Conservation (phyloP, 2,888 invertebrate genomes). For the Zygogramma bicolorata region DNA sequence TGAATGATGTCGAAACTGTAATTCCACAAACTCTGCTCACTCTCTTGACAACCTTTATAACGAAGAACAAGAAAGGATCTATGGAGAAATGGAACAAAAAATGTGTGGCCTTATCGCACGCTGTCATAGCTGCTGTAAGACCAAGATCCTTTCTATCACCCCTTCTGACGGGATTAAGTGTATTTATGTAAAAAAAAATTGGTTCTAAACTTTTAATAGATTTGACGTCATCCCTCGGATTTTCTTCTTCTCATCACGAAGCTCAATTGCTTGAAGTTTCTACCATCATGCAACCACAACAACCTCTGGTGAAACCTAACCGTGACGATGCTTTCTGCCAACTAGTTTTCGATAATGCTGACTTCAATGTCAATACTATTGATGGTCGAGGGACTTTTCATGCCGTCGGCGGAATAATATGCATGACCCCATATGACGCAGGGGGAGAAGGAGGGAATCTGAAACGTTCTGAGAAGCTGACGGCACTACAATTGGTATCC, state of each 20-base stretch:
- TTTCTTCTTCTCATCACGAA: conserved; percentile 46
- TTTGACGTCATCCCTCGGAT: conserved; percentile 42
- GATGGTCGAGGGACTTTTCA: conserved; percentile 15
- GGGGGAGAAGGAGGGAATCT: not conserved
- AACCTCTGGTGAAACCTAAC: not conserved
- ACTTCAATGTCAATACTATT: conserved; percentile 11
- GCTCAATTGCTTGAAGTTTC: conserved; percentile 44
- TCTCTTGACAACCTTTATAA: not conserved
- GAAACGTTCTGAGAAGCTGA: not conserved
- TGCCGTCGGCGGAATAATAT: conserved; percentile 16
- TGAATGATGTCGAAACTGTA: not conserved
- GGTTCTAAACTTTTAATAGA: conserved; percentile 43
- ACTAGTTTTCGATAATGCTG: conserved; percentile 1
- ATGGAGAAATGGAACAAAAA: conserved; percentile 20
- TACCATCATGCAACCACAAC: conserved; percentile 32
- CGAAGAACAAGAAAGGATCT: conserved; percentile 16
- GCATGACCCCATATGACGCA: not conserved
- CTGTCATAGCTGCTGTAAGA: conserved; percentile 26
- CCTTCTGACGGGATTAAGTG: conserved; percentile 29
- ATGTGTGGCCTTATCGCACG: conserved; percentile 32
- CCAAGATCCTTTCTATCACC: conserved; percentile 45
- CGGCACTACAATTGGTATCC: not conserved
- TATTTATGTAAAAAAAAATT: conserved; percentile 43
- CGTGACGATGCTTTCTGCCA: not conserved
- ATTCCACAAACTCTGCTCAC: conserved; percentile 19